phyloP scores from a whole-genome alignment of 2,888 invertebrate species.

The Xestia sexstrigata region DNA sequence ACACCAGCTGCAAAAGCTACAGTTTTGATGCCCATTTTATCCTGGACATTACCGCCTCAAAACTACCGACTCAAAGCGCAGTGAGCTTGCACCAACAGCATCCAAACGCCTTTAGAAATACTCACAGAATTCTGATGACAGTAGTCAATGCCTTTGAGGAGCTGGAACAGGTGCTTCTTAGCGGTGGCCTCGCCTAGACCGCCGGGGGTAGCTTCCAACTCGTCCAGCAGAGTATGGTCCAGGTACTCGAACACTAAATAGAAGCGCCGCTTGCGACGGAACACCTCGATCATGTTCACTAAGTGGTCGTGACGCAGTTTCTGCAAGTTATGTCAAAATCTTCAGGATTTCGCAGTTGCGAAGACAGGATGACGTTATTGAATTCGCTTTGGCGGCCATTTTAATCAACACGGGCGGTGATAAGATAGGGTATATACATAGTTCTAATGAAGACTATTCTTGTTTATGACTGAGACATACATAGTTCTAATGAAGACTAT shows the following conservation, averaged over 20 bases:
- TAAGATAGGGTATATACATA: too few species aligned
- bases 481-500: neutral
- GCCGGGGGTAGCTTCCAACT: slow-evolving; percentile 93
- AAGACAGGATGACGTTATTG: neutral
- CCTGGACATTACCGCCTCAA: neutral
- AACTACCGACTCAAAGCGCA: neutral
- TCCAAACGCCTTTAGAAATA: slow-evolving; percentile 23
- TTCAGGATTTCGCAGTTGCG: neutral
- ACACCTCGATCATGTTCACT: slow-evolving; percentile 97
- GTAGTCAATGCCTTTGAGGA: slow-evolving; percentile 95
- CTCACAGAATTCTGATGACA: slow-evolving; percentile 96
- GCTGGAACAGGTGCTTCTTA: slow-evolving; percentile 95
- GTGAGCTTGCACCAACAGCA: neutral
- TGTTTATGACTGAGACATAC: neutral
- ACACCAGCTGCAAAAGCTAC: neutral
- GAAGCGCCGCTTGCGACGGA: slow-evolving; percentile 95
- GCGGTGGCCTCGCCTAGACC: slow-evolving; percentile 94
- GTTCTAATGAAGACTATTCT: neutral
- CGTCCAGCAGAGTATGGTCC: slow-evolving; percentile 96
- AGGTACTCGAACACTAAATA: slow-evolving; percentile 97
- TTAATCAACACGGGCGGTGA: neutral
- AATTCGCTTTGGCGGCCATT: neutral
- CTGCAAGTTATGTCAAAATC: slow-evolving; percentile 82
- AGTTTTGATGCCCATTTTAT: neutral
- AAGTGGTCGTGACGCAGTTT: slow-evolving; percentile 97